These are phyloP conservation scores for Cottus gobio DNA, from an alignment of 2,113 vertebrate species.

Conservation along the genomic window DNA sequence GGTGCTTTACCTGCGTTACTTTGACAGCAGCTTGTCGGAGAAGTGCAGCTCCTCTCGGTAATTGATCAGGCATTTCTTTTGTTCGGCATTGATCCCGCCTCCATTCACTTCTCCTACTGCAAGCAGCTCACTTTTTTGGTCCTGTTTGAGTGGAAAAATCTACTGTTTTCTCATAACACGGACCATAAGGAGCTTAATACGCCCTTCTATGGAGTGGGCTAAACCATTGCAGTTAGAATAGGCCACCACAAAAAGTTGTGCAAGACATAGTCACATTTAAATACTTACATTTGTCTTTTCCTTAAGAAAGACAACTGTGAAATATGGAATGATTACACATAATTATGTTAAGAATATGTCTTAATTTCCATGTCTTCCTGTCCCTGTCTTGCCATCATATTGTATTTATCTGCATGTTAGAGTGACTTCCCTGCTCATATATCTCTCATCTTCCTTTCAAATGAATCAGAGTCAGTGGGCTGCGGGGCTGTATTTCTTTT, in stretches of 20 bases:
- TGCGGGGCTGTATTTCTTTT: constrained; percentile 38
- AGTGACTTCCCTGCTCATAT: constrained; percentile 25
- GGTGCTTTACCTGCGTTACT: constrained; percentile 24
- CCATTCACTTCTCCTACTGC: constrained; percentile 33
- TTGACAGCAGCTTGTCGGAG: constrained; percentile 46
- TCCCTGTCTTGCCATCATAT: neutral
- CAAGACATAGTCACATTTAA: neutral
- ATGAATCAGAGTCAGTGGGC: constrained; percentile 6
- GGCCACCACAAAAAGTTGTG: neutral
- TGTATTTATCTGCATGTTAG: constrained; percentile 11
- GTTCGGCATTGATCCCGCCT: constrained; percentile 76
- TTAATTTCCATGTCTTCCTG: neutral
- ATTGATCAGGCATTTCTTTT: constrained; percentile 76
- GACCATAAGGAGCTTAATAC: neutral
- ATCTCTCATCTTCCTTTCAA: constrained; percentile 42
- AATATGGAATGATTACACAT: neutral
- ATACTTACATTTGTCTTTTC: neutral
- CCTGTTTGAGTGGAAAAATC: constrained; percentile 9
- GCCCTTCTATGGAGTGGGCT: neutral
- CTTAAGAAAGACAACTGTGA: neutral
- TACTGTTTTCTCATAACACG: neutral
- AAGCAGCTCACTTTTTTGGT: constrained; percentile 21
- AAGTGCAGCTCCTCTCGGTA: constrained; percentile 11
- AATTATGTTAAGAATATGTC: neutral
- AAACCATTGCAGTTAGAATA: neutral